Percentiles rank a stretch among this genome's conserved stretches.
phyloP scores from a whole-genome alignment of 2,888 invertebrate genomes.

The Drosophila koepferae region DNA sequence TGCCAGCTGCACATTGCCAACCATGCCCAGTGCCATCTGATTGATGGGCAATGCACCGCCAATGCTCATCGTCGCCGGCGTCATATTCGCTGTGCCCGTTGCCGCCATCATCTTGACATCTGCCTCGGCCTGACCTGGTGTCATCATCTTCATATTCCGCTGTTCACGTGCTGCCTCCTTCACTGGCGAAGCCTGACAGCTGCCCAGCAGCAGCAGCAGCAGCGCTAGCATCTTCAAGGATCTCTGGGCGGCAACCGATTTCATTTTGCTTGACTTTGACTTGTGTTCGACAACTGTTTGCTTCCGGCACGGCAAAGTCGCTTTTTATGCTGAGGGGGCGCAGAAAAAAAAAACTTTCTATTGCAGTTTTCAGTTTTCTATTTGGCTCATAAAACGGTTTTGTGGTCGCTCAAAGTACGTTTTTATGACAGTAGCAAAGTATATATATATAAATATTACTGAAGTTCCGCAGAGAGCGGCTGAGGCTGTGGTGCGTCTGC shows the following conservation, averaged over 20 bases:
- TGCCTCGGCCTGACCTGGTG: conserved; percentile 37
- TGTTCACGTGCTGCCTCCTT: conserved; percentile 52
- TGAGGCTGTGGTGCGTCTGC: conserved; percentile 36
- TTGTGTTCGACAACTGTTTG: conserved; percentile 63
- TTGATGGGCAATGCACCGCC: conserved; percentile 37
- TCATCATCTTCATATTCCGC: conserved; percentile 60
- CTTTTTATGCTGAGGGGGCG: conserved; percentile 61
- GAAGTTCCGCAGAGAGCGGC: conserved; percentile 51
- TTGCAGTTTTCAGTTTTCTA: conserved; percentile 54
- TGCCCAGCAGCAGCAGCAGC: conserved; percentile 34
- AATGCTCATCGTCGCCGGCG: conserved; percentile 48
- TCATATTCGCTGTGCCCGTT: conserved; percentile 42
- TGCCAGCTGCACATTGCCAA: conserved; percentile 47
- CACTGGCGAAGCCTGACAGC: conserved; percentile 44
- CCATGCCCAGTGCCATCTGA: conserved; percentile 39
- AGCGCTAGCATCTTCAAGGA: conserved; percentile 39
- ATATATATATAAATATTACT: neutral
- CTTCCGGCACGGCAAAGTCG: conserved; percentile 54
- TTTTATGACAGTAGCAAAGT: conserved; percentile 56
- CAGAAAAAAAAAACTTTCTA: conserved; percentile 63
- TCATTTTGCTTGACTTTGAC: conserved; percentile 56
- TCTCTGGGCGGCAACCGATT: conserved; percentile 36
- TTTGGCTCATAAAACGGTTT: conserved; percentile 52
- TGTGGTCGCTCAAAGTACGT: conserved; percentile 2
- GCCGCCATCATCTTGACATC: conserved; percentile 65